Evolutionary conservation across 2,888 invertebrate species (phyloP), one percentile per base, ranked within the genome.

Genomic region (Thymelicus sylvestris): DNA sequence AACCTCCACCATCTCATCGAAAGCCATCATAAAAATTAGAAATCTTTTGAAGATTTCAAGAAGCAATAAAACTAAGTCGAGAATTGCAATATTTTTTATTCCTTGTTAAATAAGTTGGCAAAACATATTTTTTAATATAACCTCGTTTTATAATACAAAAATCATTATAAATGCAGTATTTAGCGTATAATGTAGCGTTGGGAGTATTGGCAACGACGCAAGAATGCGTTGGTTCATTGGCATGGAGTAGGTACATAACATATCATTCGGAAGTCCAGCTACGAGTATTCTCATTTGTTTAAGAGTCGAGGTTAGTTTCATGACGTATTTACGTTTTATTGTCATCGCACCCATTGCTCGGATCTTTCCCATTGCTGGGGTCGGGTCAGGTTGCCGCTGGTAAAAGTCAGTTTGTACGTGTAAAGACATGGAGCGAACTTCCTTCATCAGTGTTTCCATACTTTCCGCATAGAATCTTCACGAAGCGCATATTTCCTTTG

Each of bases 91-190:
- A 10, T 44, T 8, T 44, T 44, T 44, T 44, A 60, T 55, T 65
- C 38, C 65, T 65, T 65, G 1, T 65, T 52, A 0, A 52, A 65
- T 38, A 19, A 55, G 52, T n/a, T 65, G 15, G 41, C 24, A 63
- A 19, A n/a, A 52, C 19, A 52, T 19, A 4, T 4, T 52, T 7
- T 52, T 52, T 52, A 10, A 47, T 52, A 7, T 12, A 19, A 52
- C n/a, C 6, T 2, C 15, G 15, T 52, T 19, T 52, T 19, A 19
- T 52, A 15, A 15, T 52, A 52, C 50, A 15, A 52, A 52, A 52
- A 52, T 44, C 44, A 44, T 12, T 12, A 52, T 52, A 52, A 52
- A 52, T 19, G 50, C 50, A 52, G 19, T 52, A 19, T 52, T 52
- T 52, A 6, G 50, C 50, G 50, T 52, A 52, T 52, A 15, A 52